Percentiles rank a stretch among this genome's conserved stretches.
Evolutionary conservation across 2,113 vertebrate species (phyloP).

Genomic region (Cepphus grylle): DNA sequence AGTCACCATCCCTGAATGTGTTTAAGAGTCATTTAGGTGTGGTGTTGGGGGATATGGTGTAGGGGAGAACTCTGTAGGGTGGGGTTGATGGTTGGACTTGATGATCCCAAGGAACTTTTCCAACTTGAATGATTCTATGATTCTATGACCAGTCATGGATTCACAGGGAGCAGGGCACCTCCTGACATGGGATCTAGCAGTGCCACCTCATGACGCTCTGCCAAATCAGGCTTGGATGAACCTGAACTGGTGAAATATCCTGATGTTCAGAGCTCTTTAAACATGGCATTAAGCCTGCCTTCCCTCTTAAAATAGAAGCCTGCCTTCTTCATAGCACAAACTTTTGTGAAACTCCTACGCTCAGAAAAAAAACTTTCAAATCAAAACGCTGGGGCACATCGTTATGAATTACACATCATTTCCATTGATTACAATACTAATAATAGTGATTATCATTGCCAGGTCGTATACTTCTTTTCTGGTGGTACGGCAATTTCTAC

Average conservation of each 20-base stretch:
- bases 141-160: background rate
- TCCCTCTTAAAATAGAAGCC: background rate
- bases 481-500: background rate
- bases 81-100: too few relatives aligned
- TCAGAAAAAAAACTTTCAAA: background rate
- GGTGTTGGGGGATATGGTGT: too few relatives aligned
- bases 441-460: background rate
- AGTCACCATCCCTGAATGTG: too few relatives aligned
- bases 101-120: too few relatives aligned
- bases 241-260: background rate
- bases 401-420: background rate
- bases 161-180: background rate
- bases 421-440: background rate
- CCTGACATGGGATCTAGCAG: background rate
- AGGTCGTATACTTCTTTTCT: background rate
- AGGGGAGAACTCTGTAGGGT: too few relatives aligned
- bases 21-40: too few relatives aligned
- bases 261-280: background rate
- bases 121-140: too few relatives aligned
- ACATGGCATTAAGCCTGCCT: background rate
- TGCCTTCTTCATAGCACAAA: background rate
- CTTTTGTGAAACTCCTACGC: background rate
- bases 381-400: background rate
- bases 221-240: background rate
- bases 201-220: background rate